Evolutionary conservation across 2,797 vertebrate species (phyloP).

Genomic region (Pyrocephalus nanus): DNA sequence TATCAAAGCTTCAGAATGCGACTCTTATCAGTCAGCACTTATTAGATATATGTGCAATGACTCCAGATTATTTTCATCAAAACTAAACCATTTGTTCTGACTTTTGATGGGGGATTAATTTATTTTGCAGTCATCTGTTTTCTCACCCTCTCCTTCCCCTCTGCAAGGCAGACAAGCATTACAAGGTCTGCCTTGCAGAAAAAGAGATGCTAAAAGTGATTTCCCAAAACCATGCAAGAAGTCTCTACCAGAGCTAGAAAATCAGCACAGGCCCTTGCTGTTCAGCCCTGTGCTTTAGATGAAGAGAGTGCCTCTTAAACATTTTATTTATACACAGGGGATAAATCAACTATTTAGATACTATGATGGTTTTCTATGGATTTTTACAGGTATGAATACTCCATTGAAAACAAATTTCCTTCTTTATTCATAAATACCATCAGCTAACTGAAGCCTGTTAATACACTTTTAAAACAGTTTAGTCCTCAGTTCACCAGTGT

Average conservation of each 20-base stretch:
- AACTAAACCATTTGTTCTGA: slow-evolving; percentile 53
- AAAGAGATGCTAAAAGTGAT: not conserved
- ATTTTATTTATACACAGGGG: slow-evolving; percentile 43
- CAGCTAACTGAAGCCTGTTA: not conserved
- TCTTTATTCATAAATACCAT: not conserved
- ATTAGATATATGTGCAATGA: not conserved
- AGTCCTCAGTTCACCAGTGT: not conserved
- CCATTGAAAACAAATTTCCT: not conserved
- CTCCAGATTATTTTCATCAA: slow-evolving; percentile 14
- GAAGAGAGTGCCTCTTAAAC: slow-evolving; percentile 6
- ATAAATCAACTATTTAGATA: not conserved
- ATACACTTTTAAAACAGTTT: not conserved
- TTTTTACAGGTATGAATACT: not conserved
- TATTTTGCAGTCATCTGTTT: not conserved
- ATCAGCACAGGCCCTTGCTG: not conserved
- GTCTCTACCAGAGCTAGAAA: not conserved
- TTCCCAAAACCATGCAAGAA: not conserved
- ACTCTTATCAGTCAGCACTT: not conserved
- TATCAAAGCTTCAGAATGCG: slow-evolving; percentile 36
- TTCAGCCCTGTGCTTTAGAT: not conserved
- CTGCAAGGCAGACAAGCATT: not conserved
- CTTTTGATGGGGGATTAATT: not conserved
- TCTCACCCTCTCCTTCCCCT: not conserved
- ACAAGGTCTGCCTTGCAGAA: not conserved
- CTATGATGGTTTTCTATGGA: not conserved